Conservation (phyloP, 1,140 invertebrate species). For the Tenebrio molitor region DNA sequence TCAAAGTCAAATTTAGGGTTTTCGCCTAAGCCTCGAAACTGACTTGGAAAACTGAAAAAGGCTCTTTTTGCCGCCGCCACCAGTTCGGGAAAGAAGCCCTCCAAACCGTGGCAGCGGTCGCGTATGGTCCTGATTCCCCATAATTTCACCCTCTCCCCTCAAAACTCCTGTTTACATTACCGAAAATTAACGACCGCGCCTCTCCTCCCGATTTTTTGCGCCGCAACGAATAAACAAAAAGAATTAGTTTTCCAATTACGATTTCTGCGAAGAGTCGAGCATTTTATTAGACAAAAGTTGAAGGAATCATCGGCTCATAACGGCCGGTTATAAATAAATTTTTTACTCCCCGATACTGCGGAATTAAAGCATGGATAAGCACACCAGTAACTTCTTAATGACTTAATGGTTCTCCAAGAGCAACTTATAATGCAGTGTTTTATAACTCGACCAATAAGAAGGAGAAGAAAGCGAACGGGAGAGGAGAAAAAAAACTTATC, state of each 20-base stretch:
- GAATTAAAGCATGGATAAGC: conserved; percentile 51
- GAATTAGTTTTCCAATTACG: conserved; percentile 34
- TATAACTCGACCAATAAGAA: conserved; percentile 45
- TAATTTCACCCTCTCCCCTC: no score
- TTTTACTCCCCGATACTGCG: conserved; percentile 44
- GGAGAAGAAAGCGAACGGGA: conserved; percentile 42
- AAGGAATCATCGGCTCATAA: conserved; percentile 47
- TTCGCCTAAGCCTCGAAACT: no score
- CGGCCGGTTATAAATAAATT: conserved; percentile 47
- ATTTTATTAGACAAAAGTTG: conserved; percentile 43
- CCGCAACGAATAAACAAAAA: neutral
- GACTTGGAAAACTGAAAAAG: no score
- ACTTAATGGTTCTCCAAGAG: conserved; percentile 50
- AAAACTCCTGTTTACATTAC: neutral
- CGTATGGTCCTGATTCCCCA: no score
- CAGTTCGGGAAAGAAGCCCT: no score
- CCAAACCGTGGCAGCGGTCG: no score
- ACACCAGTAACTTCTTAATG: conserved; percentile 50
- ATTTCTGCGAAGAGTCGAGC: conserved; percentile 14
- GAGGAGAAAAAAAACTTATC: conserved; percentile 23
- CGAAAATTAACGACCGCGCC: neutral
- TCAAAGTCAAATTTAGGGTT: no score
- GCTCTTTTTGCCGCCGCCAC: no score
- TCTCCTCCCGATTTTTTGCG: neutral
- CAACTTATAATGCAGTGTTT: conserved; percentile 46